Conservation (phyloP, 2,797 vertebrate species). For the Monodelphis domestica region DNA sequence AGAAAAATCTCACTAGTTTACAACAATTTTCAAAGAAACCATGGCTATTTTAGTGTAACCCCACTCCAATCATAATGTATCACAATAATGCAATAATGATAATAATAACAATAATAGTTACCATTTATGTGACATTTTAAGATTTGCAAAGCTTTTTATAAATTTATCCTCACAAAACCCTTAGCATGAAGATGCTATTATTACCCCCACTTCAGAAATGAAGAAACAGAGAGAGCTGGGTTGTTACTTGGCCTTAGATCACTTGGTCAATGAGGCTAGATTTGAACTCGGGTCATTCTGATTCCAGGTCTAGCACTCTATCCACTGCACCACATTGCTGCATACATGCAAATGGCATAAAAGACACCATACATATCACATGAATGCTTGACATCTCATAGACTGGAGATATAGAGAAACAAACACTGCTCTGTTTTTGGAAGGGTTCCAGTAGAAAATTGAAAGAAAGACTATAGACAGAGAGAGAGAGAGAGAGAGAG, state of each 20-base stretch:
- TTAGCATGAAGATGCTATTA: not conserved
- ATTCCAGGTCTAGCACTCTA: not conserved
- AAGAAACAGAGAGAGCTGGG: not conserved
- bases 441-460: not conserved
- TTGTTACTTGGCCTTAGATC: not conserved
- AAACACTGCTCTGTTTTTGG: not conserved
- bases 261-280: not conserved
- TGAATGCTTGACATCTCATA: not conserved
- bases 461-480: too few relatives aligned
- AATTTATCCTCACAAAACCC: not conserved
- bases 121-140: not conserved
- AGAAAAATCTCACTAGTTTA: not conserved
- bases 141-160: not conserved
- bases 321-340: not conserved
- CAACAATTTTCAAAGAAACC: not conserved
- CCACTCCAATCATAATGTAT: not conserved
- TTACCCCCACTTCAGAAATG: not conserved
- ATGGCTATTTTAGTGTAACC: not conserved
- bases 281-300: not conserved
- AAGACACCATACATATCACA: not conserved
- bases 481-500: too few relatives aligned
- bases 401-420: not conserved
- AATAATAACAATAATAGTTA: not conserved
- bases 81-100: not conserved
- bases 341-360: not conserved